phyloP scores from a whole-genome alignment of 2,888 invertebrate species.

The Calliopum simillimum region DNA sequence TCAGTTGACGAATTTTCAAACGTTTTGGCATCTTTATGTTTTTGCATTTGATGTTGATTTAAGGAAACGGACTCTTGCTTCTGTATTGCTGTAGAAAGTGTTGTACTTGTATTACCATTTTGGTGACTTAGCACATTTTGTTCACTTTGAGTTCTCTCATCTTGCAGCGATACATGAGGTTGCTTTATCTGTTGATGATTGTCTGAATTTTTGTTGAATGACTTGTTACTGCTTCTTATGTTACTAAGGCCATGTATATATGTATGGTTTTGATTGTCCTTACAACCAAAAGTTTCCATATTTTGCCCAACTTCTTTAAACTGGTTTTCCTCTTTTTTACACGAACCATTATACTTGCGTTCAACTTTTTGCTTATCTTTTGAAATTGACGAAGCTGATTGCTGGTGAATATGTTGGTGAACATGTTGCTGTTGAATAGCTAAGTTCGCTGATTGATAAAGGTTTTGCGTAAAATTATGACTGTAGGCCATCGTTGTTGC shows the following conservation, averaged over 20 bases:
- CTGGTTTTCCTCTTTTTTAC: slow-evolving; percentile 60
- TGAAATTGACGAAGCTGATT: slow-evolving; percentile 49
- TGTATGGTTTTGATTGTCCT: slow-evolving; percentile 24
- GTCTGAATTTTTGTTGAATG: slow-evolving; percentile 43
- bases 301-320: slow-evolving; percentile 1
- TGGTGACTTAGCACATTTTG: slow-evolving; percentile 12
- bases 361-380: slow-evolving; percentile 61
- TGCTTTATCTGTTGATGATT: slow-evolving; percentile 30
- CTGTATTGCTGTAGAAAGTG: slow-evolving; percentile 51
- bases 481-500: slow-evolving; percentile 66
- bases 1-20: slow-evolving; percentile 65
- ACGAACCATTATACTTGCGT: slow-evolving; percentile 54
- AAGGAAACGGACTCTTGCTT: slow-evolving; percentile 41
- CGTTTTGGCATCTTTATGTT: slow-evolving; percentile 16
- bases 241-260: slow-evolving; percentile 32
- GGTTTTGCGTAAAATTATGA: slow-evolving; percentile 65
- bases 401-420: slow-evolving; percentile 62
- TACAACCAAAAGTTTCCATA: slow-evolving; percentile 20
- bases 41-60: slow-evolving; percentile 5
- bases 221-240: slow-evolving; percentile 55
- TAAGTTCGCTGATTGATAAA: slow-evolving; percentile 62
- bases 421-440: slow-evolving; percentile 64
- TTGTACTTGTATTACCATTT: slow-evolving; percentile 37
- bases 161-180: slow-evolving; percentile 19
- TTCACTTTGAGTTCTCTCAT: slow-evolving; percentile 44